Percentiles rank a stretch among this genome's conserved stretches.
phyloP scores from a whole-genome alignment of 2,797 vertebrate genomes.

The Xenentodon cancila region DNA sequence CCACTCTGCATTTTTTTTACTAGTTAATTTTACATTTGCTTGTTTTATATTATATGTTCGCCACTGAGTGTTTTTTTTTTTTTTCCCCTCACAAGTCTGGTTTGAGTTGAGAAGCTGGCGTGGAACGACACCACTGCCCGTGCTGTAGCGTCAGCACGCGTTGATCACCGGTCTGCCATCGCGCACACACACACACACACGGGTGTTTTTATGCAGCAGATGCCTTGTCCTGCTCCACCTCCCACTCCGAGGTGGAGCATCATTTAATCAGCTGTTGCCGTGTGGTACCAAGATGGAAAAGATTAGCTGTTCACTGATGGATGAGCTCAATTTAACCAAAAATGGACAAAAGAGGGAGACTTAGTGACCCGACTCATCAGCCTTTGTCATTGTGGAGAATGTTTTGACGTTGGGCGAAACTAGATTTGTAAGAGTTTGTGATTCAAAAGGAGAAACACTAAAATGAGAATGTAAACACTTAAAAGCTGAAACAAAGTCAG shows the following conservation, averaged over 20 bases:
- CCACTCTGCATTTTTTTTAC: constrained; percentile 64
- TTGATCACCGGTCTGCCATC: constrained; percentile 25
- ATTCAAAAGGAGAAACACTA: constrained; percentile 16
- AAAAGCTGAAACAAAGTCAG: constrained; percentile 4
- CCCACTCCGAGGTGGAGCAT: neutral
- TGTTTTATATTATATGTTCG: constrained; percentile 57
- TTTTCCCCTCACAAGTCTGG: neutral
- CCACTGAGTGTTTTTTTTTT: constrained; percentile 22
- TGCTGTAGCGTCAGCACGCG: constrained; percentile 36
- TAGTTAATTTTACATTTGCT: constrained; percentile 64
- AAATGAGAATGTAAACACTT: constrained; percentile 39
- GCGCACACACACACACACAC: too few species aligned
- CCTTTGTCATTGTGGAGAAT: constrained; percentile 33
- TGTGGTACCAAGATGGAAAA: constrained; percentile 2
- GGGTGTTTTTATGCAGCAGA: constrained; percentile 42
- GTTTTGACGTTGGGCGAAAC: constrained; percentile 9
- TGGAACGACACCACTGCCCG: constrained; percentile 40
- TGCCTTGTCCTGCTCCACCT: constrained; percentile 44
- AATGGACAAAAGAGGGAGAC: constrained; percentile 30
- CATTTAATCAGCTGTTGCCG: neutral
- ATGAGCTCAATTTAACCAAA: constrained; percentile 47
- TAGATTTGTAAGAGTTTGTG: constrained; percentile 17
- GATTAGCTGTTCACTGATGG: neutral
- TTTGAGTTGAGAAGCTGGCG: constrained; percentile 29
- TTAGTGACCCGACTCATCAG: constrained; percentile 3